These are phyloP conservation scores for Chalcosyrphus nemorum DNA, from an alignment of 2,888 invertebrate genomes.

Conservation along the genomic window DNA sequence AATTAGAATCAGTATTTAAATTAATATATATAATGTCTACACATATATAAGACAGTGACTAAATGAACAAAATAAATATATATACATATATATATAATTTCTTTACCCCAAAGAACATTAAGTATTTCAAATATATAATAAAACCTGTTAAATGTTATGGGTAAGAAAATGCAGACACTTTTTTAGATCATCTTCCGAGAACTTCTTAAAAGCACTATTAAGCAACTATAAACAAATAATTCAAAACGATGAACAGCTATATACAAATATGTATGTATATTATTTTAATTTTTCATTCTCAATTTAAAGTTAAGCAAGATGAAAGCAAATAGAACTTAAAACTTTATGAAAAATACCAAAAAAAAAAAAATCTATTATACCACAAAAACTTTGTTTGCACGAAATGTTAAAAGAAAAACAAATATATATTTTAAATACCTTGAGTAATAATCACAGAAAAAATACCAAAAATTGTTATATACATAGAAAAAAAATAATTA, in stretches of 20 bases:
- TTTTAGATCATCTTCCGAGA: conserved; percentile 15
- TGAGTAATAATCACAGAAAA: conserved; percentile 49
- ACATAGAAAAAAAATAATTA: conserved; percentile 48
- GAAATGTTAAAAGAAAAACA: conserved; percentile 45
- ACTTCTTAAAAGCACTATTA: conserved; percentile 14
- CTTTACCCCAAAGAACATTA: not conserved
- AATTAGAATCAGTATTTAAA: conserved; percentile 24
- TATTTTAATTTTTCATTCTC: conserved; percentile 22
- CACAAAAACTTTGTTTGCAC: conserved; percentile 68
- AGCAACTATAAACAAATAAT: not conserved
- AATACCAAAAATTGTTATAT: conserved; percentile 65
- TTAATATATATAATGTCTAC: not conserved
- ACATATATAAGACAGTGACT: conserved; percentile 6
- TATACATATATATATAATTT: not conserved
- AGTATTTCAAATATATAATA: not conserved
- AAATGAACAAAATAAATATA: conserved; percentile 1
- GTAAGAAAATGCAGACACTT: not conserved
- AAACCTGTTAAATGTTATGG: not conserved
- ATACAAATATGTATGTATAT: not conserved
- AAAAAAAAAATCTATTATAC: conserved; percentile 37
- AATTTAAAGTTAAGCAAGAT: conserved; percentile 5
- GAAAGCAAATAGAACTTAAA: conserved; percentile 38
- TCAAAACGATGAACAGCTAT: not conserved
- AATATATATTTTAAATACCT: conserved; percentile 51
- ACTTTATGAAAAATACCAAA: conserved; percentile 20